phyloP scores from a whole-genome alignment of 2,113 vertebrate genomes.

The Hylia prasina region DNA sequence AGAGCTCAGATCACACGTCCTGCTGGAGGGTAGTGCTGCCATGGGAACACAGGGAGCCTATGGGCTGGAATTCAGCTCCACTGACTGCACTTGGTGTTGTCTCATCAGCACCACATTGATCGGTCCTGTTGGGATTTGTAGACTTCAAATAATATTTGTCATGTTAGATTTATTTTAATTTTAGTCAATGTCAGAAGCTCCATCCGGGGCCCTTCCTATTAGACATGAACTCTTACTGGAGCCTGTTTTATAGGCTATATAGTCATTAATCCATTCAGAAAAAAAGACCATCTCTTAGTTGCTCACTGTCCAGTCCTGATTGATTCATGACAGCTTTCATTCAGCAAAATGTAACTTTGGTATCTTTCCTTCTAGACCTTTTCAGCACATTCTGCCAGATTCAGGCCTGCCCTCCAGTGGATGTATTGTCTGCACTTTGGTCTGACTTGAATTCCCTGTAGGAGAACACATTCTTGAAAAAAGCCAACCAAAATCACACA shows the following conservation, averaged over 20 bases:
- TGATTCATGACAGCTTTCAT: neutral
- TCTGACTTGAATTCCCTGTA: neutral
- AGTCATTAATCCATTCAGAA: neutral
- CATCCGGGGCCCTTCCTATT: neutral
- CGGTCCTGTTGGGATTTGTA: neutral
- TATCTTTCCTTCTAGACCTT: neutral
- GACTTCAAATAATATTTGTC: neutral
- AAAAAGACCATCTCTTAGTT: neutral
- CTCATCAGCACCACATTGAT: neutral
- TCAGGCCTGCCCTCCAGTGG: neutral
- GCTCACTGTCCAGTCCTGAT: neutral
- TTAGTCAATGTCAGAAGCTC: neutral
- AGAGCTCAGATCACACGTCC: neutral
- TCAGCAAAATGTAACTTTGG: neutral
- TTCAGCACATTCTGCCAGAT: neutral
- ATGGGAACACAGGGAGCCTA: accelerated
- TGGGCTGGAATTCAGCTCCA: neutral
- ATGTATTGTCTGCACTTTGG: neutral
- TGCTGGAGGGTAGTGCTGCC: neutral
- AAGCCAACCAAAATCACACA: neutral
- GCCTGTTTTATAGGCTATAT: neutral
- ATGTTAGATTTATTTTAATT: neutral
- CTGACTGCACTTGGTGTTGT: neutral
- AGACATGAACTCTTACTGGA: neutral
- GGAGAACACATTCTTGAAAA: neutral